Evolutionary conservation across 2,113 vertebrate genomes (phyloP), one percentile per base, ranked within the genome.

Genomic region (Aspiorhynchus laticeps): DNA sequence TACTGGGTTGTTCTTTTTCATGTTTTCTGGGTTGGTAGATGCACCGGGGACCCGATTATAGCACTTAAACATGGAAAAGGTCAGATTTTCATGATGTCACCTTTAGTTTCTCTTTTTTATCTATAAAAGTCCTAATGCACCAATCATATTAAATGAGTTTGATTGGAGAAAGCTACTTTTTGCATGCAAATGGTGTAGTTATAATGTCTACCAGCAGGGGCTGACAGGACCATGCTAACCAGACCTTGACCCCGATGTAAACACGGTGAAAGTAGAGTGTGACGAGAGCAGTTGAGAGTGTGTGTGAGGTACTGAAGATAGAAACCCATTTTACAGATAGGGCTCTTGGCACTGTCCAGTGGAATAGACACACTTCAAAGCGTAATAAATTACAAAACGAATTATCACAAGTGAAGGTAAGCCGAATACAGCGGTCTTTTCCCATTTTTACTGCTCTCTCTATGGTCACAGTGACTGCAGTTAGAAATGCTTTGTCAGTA

Each of bases 401-500:
- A 86, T 92, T 91, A 90, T 92, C 84, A 81, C 84, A 8, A 33
- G 80, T 87, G 87, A 90, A 84, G 84, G 86, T 84, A 88, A 87
- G 79, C 67, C 21, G 71, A 88, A 83, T 91, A 88, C 88, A 90
- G 87, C 80, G 36, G 28, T 79, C 86, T 80, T 82, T 80, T 88
- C n/a, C 48, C 24, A 17, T 69, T 53, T 80, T 79, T 78, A 71
- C 17, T 41, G 75, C 9, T 41, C 73, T 65, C 3, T 43, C 3
- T 79, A 12, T 11, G 33, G 67, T 75, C 38, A 59, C 85, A 90
- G 82, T 81, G 26, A 82, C 80, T 87, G 76, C 80, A 51, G 76
- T 67, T 90, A 88, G 90, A 92, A 92, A 88, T 91, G 87, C 91
- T 91, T 53, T 93, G 91, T 93, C 91, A 92, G 89, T 87, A 85